Conservation (phyloP, 2,797 vertebrate species). For the Apodemus agrarius region DNA sequence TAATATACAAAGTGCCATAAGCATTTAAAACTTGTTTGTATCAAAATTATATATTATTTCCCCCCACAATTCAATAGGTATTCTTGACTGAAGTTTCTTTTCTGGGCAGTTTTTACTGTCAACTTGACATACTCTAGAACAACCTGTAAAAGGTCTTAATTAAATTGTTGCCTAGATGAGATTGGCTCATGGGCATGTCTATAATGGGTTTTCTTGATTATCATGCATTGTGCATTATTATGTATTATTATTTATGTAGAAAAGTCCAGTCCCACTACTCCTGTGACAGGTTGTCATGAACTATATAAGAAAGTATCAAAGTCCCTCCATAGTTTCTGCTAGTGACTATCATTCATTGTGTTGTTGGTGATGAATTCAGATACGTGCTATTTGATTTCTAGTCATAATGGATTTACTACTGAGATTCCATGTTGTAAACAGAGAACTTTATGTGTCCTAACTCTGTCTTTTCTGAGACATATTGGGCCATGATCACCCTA, state of each 20-base stretch:
- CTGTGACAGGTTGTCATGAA: neutral
- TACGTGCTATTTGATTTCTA: neutral
- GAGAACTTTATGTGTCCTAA: neutral
- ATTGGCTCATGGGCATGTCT: neutral
- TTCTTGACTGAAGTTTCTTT: neutral
- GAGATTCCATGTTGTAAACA: neutral
- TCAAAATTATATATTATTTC: neutral
- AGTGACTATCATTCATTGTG: neutral
- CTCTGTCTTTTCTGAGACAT: neutral
- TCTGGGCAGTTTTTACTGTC: neutral
- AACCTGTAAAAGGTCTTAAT: neutral
- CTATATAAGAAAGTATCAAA: neutral
- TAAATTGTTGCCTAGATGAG: neutral
- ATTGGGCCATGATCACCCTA: neutral
- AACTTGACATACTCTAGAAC: neutral
- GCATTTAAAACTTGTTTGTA: neutral
- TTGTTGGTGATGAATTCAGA: neutral
- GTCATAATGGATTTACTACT: neutral
- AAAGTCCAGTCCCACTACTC: neutral
- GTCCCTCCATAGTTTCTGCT: neutral
- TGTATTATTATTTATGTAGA: too few species aligned
- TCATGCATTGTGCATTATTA: too few species aligned
- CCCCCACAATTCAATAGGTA: neutral
- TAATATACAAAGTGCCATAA: neutral
- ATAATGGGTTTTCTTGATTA: neutral